phyloP scores from a whole-genome alignment of 2,113 vertebrate species.

The Anthoscopus minutus region DNA sequence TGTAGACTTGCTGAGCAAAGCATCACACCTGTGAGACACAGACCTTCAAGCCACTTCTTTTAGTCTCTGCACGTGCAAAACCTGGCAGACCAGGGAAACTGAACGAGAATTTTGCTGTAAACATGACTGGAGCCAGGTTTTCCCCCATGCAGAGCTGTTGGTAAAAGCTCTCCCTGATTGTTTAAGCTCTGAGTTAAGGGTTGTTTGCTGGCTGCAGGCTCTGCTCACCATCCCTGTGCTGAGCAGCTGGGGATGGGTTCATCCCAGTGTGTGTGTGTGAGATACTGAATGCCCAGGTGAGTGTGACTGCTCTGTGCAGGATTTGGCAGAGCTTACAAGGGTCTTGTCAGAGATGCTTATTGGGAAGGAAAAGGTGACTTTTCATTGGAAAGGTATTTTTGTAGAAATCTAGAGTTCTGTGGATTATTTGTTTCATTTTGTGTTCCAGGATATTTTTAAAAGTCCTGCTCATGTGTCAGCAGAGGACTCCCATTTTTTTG shows the following conservation, averaged over 20 bases:
- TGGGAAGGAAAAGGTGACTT: neutral
- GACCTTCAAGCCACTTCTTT: neutral
- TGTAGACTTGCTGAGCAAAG: neutral
- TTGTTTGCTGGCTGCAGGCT: neutral
- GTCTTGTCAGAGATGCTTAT: neutral
- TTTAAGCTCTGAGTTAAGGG: neutral
- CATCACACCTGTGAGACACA: neutral
- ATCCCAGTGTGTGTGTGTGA: neutral
- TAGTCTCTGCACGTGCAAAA: neutral
- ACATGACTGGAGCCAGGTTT: rapidly evolving
- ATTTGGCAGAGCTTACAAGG: too few species aligned
- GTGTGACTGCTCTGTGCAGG: neutral
- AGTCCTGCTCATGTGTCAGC: neutral
- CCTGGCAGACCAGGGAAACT: neutral
- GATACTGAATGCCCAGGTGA: rapidly evolving
- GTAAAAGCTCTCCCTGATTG: neutral
- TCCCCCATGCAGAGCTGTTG: neutral
- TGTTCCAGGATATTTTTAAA: neutral
- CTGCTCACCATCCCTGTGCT: neutral
- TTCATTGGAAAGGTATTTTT: neutral
- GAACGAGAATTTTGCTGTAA: neutral
- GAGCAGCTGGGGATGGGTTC: neutral
- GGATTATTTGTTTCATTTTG: neutral
- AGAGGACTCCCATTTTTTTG: neutral
- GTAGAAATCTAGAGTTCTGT: neutral